Evolutionary conservation across 2,113 vertebrate genomes (phyloP).

Genomic region (Phylloscopus trochiloides): DNA sequence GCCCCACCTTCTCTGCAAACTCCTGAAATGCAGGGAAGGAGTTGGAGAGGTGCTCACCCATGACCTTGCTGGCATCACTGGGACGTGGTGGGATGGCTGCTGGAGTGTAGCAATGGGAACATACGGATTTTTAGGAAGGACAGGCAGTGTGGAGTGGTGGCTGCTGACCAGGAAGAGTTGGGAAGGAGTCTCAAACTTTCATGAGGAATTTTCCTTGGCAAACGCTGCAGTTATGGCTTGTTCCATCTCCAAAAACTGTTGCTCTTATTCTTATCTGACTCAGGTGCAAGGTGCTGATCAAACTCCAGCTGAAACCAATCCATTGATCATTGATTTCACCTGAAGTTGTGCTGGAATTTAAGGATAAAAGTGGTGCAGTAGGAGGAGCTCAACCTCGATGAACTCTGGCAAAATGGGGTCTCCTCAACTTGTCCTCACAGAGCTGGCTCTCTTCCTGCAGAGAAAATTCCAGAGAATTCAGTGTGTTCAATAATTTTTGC

Average conservation of each 20-base stretch:
- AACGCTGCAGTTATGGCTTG: neutral
- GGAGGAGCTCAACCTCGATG: neutral
- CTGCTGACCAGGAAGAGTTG: neutral
- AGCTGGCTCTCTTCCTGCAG: slow-evolving; percentile 2
- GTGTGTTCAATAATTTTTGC: neutral
- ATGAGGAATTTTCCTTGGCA: neutral
- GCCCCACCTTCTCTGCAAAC: neutral
- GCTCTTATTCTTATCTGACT: slow-evolving; percentile 20
- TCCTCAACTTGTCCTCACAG: neutral
- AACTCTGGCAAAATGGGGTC: neutral
- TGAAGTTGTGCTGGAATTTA: slow-evolving; percentile 3
- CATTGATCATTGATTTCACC: neutral
- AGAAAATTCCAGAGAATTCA: neutral
- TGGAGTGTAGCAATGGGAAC: neutral
- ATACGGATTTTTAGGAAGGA: neutral
- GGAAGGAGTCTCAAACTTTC: neutral
- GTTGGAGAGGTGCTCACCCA: neutral
- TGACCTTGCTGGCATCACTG: neutral
- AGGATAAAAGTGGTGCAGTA: neutral
- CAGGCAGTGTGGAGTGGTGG: neutral
- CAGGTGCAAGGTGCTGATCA: slow-evolving; percentile 55
- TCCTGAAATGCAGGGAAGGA: neutral
- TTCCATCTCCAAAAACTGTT: neutral
- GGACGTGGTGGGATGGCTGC: neutral
- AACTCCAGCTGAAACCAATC: slow-evolving; percentile 2